Conservation (phyloP, 2,113 vertebrate species). For the Carassius carassius region DNA sequence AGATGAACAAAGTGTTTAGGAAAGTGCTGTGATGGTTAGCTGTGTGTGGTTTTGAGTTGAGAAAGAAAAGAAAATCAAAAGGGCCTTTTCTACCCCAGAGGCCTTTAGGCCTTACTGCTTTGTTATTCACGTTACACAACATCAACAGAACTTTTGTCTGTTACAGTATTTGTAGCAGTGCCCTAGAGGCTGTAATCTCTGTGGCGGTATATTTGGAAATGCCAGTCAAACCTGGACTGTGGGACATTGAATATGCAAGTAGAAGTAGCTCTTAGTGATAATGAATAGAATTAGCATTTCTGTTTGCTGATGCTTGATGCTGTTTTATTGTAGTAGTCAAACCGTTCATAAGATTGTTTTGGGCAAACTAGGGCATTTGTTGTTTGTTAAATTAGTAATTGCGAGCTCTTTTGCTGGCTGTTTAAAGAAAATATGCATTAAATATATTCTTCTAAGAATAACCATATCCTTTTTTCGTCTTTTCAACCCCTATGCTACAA, state of each 20-base stretch:
- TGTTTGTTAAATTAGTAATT: background rate
- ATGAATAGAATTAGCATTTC: background rate
- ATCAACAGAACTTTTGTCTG: constrained; percentile 6
- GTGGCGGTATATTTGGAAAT: background rate
- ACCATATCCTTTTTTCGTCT: background rate
- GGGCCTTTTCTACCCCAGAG: constrained; percentile 14
- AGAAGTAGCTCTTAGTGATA: background rate
- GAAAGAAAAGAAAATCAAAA: constrained; percentile 5
- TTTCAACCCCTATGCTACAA: background rate
- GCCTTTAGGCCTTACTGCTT: background rate
- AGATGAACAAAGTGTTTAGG: background rate
- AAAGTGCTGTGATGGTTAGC: background rate
- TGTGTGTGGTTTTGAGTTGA: background rate
- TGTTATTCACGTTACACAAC: background rate
- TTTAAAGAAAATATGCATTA: background rate
- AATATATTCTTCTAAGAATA: too few relatives aligned
- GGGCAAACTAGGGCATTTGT: background rate
- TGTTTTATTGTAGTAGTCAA: background rate
- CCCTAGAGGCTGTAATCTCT: background rate
- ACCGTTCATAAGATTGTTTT: background rate
- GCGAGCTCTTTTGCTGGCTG: background rate
- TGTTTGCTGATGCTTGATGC: background rate
- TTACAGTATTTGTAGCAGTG: background rate
- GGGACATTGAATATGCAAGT: background rate
- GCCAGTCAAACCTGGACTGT: background rate